Percentiles rank a stretch among this genome's conserved stretches.
These are phyloP conservation scores for Drosophila equinoxialis DNA, from an alignment of 1,140 invertebrate species.

Conservation along the genomic window DNA sequence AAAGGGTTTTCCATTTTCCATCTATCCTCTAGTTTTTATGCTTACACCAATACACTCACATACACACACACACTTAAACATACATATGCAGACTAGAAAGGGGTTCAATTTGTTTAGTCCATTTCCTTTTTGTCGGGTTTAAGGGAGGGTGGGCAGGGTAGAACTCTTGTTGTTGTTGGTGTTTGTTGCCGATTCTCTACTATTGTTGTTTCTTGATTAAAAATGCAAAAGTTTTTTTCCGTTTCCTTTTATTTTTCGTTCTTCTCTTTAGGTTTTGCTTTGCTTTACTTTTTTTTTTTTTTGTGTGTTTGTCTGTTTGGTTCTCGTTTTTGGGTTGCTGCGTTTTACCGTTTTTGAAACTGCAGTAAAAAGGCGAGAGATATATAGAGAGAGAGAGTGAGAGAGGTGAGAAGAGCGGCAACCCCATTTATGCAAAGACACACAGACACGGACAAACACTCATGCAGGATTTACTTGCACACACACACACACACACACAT, in stretches of 20 bases:
- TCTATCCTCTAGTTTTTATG: neutral
- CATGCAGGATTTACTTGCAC: neutral
- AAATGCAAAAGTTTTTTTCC: constrained; percentile 69
- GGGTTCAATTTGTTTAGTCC: constrained; percentile 50
- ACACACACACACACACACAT: constrained; percentile 28
- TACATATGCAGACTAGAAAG: constrained; percentile 27
- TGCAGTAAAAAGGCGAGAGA: constrained; percentile 13
- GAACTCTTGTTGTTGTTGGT: constrained; percentile 36
- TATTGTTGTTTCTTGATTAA: constrained; percentile 73
- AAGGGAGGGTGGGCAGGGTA: constrained; percentile 35
- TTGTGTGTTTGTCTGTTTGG: neutral
- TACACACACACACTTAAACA: neutral
- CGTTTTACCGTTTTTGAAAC: constrained; percentile 29
- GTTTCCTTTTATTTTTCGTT: constrained; percentile 40
- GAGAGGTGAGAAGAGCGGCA: neutral
- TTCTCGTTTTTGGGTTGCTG: constrained; percentile 14
- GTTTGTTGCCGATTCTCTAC: constrained; percentile 36
- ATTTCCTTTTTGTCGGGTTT: constrained; percentile 40
- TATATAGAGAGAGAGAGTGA: neutral
- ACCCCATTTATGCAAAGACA: constrained; percentile 21
- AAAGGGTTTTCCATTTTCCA: neutral
- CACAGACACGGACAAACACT: constrained; percentile 15
- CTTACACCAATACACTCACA: neutral
- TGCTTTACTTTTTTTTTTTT: constrained; percentile 36
- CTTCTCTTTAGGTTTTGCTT: constrained; percentile 39